phyloP scores from a whole-genome alignment of 2,888 invertebrate genomes.

The Ischnus inquisitorius region DNA sequence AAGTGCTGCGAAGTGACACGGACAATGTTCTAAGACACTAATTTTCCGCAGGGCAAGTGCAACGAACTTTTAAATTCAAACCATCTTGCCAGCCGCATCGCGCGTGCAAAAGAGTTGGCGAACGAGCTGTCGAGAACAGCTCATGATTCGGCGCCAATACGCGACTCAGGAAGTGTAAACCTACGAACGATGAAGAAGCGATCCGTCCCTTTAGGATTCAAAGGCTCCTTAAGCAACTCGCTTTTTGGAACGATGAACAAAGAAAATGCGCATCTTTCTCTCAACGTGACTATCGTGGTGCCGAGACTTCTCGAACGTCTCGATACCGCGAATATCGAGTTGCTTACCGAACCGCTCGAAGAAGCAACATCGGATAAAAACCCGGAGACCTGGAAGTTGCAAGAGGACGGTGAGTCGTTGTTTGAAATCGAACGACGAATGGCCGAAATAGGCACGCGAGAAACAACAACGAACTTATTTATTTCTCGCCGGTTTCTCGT shows the following conservation, averaged over 20 bases:
- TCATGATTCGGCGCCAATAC: too few species aligned
- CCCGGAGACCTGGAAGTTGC: not conserved
- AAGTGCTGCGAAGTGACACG: not conserved
- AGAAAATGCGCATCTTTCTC: not conserved
- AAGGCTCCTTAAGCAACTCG: constrained; percentile 27
- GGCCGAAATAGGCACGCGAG: not conserved
- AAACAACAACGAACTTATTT: not conserved
- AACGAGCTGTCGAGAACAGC: too few species aligned
- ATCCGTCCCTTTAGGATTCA: constrained; percentile 28
- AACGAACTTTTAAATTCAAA: too few species aligned
- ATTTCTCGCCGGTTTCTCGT: too few species aligned
- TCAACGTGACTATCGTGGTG: not conserved
- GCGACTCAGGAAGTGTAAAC: not conserved
- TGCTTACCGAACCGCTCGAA: not conserved
- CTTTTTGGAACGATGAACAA: constrained; percentile 19
- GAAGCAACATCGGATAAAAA: not conserved
- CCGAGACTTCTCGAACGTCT: not conserved
- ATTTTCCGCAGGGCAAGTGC: constrained; percentile 1
- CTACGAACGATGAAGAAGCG: too few species aligned
- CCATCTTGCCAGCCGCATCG: too few species aligned
- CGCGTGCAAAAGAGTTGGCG: too few species aligned
- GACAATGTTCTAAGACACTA: not conserved
- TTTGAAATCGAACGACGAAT: not conserved
- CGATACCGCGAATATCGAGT: not conserved
- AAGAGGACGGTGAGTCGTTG: not conserved